Percentiles rank a stretch among this genome's conserved stretches.
Evolutionary conservation across 2,113 vertebrate species (phyloP).

Genomic region (Diadophis punctatus): DNA sequence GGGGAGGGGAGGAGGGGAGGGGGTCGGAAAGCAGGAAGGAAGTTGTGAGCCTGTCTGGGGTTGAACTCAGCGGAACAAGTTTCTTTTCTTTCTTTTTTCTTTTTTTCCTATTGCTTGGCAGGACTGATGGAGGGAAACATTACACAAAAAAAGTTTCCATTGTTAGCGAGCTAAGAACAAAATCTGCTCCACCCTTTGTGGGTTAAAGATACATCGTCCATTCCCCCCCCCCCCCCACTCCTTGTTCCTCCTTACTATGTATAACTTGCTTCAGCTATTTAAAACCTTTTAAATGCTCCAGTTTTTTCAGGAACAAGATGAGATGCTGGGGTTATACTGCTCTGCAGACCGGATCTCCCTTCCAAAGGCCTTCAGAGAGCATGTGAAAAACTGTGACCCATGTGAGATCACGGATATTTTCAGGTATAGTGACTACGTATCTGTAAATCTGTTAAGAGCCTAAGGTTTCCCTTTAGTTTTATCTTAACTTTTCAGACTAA

Average conservation of each 20-base stretch:
- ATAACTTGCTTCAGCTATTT: conserved; percentile 35
- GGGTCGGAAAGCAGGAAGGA: conserved; percentile 76
- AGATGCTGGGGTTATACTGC: not conserved
- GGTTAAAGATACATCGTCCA: conserved; percentile 67
- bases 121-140: conserved; percentile 66
- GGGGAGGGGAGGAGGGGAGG: conserved; percentile 47
- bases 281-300: conserved; percentile 20
- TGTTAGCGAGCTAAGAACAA: conserved; percentile 62
- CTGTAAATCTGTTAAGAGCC: not conserved
- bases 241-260: not conserved
- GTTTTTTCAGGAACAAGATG: not conserved
- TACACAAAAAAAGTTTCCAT: conserved; percentile 76
- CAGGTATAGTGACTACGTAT: not conserved
- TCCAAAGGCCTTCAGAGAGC: not conserved
- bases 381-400: not conserved
- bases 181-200: conserved; percentile 53
- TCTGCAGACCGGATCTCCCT: not conserved
- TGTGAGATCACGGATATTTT: not conserved
- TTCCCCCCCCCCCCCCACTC: conserved; percentile 68
- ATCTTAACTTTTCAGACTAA: not conserved
- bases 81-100: conserved; percentile 62
- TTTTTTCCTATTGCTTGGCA: conserved; percentile 55
- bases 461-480: not conserved
- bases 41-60: conserved; percentile 75
- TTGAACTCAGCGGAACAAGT: conserved; percentile 78